phyloP scores from a whole-genome alignment of 2,113 vertebrate species.

The Epinephelus moara region DNA sequence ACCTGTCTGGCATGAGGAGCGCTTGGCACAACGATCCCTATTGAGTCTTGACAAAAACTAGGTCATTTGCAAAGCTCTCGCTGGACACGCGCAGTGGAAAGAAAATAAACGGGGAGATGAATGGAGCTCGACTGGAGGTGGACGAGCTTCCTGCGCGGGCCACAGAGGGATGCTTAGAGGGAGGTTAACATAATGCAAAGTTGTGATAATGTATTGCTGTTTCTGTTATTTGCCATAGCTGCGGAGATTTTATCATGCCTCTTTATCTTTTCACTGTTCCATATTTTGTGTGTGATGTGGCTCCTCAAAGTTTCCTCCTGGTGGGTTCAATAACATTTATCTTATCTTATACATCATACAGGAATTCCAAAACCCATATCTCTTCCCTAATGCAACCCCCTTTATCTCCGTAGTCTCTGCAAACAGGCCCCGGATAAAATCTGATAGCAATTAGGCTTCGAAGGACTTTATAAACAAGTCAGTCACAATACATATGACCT shows the following conservation, averaged over 20 bases:
- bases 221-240: constrained; percentile 20
- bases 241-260: constrained; percentile 4
- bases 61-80: constrained; percentile 76
- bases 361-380: constrained; percentile 46
- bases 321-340: constrained; percentile 58
- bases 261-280: constrained; percentile 40
- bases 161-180: constrained; percentile 56
- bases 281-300: constrained; percentile 33
- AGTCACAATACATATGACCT: constrained; percentile 54
- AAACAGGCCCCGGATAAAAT: constrained; percentile 22
- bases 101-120: constrained; percentile 75
- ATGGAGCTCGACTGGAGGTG: constrained; percentile 66
- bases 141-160: constrained; percentile 70
- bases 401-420: constrained; percentile 16
- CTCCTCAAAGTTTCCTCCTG: constrained; percentile 43
- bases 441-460: constrained; percentile 63
- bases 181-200: constrained; percentile 57
- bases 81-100: constrained; percentile 67
- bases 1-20: constrained; percentile 72
- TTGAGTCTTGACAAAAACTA: constrained; percentile 80
- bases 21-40: constrained; percentile 71
- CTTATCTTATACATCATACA: constrained; percentile 50
- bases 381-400: constrained; percentile 30
- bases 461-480: constrained; percentile 56
- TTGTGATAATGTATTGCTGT: constrained; percentile 47